Base-by-base conservation (phyloP, 2,888 invertebrate genomes). In the Autographa gamma region DNA sequence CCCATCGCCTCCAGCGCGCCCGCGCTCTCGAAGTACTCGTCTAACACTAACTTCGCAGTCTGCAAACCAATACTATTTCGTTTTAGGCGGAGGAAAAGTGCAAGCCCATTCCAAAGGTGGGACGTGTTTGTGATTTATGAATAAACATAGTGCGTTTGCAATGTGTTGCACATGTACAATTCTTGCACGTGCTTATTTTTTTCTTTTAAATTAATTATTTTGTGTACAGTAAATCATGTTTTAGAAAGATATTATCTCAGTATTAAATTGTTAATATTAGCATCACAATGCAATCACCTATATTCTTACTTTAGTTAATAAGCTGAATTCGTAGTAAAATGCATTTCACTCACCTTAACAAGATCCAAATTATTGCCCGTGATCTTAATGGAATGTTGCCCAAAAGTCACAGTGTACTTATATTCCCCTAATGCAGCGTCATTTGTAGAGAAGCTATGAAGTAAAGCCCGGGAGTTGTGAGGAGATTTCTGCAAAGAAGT, bases 31-130 rank as follows among this genome's bases (percentile, higher is more conserved):
- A 98, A 98, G 93, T 98, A 98, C 93, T 98, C 98, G 90, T 98
- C 98, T 86, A 98, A 95, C 81, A 98, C 97, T 86, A 98, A 95
- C 94, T 98, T 98, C 71, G 98, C 98, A 86, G 97, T 97, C 98
- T 98, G 90, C 13, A 90, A 71, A 11, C 18, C 43, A 18, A 18
- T 56, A 54, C 48, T 11, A 2, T 25, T 19, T 25, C 1, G 25
- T 11, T 56, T 8, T 56, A 56, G 4, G 38, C 38, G 8, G 34
- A 1, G 25, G 25, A 25, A 25, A 25, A 25, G 25, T 25, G 25
- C 25, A 25, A 25, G 25, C 25, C 25, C 25, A 25, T 25, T 25
- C 25, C 1, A 25, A 25, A 25, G 34, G 34, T 34, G 34, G 34
- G 34, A 34, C 9, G 34, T 34, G 6, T 25, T 25, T 25, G 25